Base-by-base conservation (phyloP, 1,140 invertebrate species). In the Littorina saxatilis region DNA sequence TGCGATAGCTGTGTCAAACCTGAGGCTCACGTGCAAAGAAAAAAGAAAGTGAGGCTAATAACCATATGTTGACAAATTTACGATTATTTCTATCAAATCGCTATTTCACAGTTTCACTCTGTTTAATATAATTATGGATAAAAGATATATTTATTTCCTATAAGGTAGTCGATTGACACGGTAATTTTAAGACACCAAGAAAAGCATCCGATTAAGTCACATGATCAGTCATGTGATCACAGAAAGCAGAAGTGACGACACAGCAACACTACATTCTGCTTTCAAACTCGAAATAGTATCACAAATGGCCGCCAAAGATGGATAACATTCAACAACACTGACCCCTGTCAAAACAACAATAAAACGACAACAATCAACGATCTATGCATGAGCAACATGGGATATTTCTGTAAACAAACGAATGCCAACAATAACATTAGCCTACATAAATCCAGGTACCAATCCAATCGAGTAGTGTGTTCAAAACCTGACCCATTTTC, bases 151-250 rank as follows among this genome's bases (percentile, higher is more conserved):
- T 47, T 47, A 9, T 47, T 5, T 47, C 43, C 43, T 47, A 47
- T 27, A 7, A 4, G 61, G 61, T 63, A 63, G 29, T 63, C 61
- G 35, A 32, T 32, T 32, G 1, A 63, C 27, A 63, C 61, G 29
- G 61, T 17, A 63, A 61, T 32, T 63, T 63, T 32, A 9, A 63
- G 7, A 9, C 3, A 32, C 61, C 27, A 66, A 43, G 43, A 23
- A 63, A 3, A 73, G 70, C 23, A 7, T 1, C 5, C 5, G 5
- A 1, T 1, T 11, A 40, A 23, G 20, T 78, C 76, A 78, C 76
- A 78, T 78, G 76, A 78, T 58, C 43, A 39, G 76, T 78, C 76
- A 78, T 78, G 76, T 78, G 76, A 66, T 29, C 35, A 39, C 15
- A 11, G 55, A 63, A 78, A 78, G 17, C 66, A 61, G 58, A 23